Base-by-base conservation (phyloP, 2,113 vertebrate genomes). In the Myotis yumanensis region DNA sequence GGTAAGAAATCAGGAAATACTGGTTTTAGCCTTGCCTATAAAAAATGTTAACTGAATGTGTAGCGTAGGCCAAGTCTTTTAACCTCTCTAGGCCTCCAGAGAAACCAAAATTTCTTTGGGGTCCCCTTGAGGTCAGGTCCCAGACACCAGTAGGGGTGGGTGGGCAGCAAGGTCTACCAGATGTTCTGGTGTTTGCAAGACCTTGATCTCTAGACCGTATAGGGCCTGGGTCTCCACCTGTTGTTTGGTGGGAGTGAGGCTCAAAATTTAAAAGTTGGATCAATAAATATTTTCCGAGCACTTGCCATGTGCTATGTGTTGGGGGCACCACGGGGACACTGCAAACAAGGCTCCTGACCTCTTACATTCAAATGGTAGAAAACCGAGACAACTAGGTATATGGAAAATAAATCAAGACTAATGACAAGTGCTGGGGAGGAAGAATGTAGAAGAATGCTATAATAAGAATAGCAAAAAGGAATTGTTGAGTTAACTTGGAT, bases 251-350 rank as follows among this genome's bases (percentile, higher is more conserved):
- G 25, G 46, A 35, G 10, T 32, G 37, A 86, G 62, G 35, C 32
- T 91, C 32, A 35, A 72, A 14, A 46, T 35, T 81, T 69, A 76
- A 90, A 88, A 69, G 16, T 20, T 20, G 54, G 37, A 43, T 86
- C 75, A 46, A 16, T 48, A 89, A 83, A 48, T 89, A 75, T 95
- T 95, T 95, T 89, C 62, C 73, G 52, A 86, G 62, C 22, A 43
- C 14, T 51, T 64, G 54, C 23, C 48, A 11, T 43, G 7, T n/a
- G 54, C 17, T 11, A 0, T 52, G 7, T 54, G 68, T 59, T 59
- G 40, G 17, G 12, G 30, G 35, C 16, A 30, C 16, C 37, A 62
- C 37, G 43, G 22, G 23, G 69, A 11, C 25, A 48, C 22, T 30
- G 37, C 2, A 32, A 43, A 14, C 23, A 48, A 59, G 82, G 7